phyloP scores from a whole-genome alignment of 2,797 vertebrate species.

The Poecile montanus region DNA sequence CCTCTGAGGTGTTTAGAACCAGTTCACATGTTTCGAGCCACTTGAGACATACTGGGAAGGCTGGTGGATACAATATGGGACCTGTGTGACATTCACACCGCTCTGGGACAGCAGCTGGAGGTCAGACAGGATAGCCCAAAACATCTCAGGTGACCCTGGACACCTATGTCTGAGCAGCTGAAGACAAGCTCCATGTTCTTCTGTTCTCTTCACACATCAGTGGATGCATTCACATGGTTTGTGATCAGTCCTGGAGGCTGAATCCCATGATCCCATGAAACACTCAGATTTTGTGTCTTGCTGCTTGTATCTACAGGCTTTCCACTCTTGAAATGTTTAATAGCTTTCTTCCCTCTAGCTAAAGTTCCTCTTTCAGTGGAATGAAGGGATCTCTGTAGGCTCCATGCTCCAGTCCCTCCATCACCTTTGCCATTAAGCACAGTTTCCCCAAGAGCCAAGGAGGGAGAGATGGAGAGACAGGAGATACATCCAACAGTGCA shows the following conservation, averaged over 20 bases:
- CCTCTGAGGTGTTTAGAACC: background rate
- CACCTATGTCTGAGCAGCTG: background rate
- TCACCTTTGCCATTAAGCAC: background rate
- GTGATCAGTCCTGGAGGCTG: background rate
- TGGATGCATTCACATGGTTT: rapidly evolving
- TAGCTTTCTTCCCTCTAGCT: background rate
- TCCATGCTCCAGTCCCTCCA: background rate
- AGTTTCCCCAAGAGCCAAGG: background rate
- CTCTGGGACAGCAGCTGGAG: background rate
- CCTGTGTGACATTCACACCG: background rate
- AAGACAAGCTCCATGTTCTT: background rate
- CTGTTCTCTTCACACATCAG: background rate
- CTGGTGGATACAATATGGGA: background rate
- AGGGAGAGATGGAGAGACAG: background rate
- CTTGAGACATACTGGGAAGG: background rate
- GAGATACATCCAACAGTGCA: background rate
- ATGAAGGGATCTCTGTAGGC: background rate
- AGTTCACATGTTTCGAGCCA: background rate
- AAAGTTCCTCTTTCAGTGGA: background rate
- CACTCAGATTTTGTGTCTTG: background rate
- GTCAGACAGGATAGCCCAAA: background rate
- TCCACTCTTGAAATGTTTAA: background rate
- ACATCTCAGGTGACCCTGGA: background rate
- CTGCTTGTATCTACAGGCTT: background rate
- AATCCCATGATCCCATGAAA: background rate